Percentiles rank a stretch among this genome's conserved stretches.
phyloP scores from a whole-genome alignment of 2,113 vertebrate genomes.

The Tauraco erythrolophus region DNA sequence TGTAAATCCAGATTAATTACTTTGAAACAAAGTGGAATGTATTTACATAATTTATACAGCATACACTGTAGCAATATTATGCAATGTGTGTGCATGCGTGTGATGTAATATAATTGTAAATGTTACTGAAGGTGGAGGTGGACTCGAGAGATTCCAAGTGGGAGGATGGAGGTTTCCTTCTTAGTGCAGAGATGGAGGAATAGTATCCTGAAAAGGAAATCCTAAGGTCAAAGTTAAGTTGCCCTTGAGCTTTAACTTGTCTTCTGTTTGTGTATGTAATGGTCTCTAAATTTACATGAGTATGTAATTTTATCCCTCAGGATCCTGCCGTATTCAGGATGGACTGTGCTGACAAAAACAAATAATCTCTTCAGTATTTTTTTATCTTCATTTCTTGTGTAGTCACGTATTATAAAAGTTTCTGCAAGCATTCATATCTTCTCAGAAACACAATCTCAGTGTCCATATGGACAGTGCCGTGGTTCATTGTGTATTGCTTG shows the following conservation, averaged over 20 bases:
- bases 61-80: constrained; percentile 38
- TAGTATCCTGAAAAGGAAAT: constrained; percentile 1
- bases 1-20: constrained; percentile 33
- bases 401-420: not conserved
- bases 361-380: not conserved
- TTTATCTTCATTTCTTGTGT: not conserved
- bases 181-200: not conserved
- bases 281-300: not conserved
- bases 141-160: not conserved
- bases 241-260: not conserved
- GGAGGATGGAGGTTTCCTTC: not conserved
- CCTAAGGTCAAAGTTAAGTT: not conserved
- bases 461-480: rapidly evolving
- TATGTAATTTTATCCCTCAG: not conserved
- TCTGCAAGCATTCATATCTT: not conserved
- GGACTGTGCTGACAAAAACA: not conserved
- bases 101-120: constrained; percentile 24
- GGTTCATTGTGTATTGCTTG: not conserved
- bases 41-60: constrained; percentile 35
- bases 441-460: not conserved
- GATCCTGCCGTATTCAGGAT: not conserved
- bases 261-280: not conserved
- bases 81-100: constrained; percentile 10
- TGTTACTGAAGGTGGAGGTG: not conserved
- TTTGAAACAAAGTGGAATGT: constrained; percentile 55